Evolutionary conservation across 2,113 vertebrate genomes (phyloP).

Genomic region (Psilopogon haemacephalus): DNA sequence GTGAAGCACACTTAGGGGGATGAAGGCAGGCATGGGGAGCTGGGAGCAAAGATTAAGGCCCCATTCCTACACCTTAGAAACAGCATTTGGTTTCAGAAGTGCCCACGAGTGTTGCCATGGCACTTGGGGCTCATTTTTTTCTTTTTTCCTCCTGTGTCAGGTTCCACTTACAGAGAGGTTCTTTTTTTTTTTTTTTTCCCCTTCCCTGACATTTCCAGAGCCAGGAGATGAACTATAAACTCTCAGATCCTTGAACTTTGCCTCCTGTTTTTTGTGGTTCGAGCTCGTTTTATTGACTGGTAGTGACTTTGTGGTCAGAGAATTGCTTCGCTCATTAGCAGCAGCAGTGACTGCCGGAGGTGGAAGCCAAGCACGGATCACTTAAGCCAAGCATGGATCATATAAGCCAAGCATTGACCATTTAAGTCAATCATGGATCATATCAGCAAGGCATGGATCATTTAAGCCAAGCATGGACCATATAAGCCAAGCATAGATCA

Average conservation of each 20-base stretch:
- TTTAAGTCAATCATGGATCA: too few relatives aligned
- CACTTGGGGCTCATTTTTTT: background rate
- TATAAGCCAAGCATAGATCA: too few relatives aligned
- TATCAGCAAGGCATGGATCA: too few relatives aligned
- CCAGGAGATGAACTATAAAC: conserved; percentile 4
- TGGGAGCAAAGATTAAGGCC: conserved; percentile 22
- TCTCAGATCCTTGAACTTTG: conserved; percentile 46
- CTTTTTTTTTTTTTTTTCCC: too few relatives aligned
- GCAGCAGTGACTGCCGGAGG: background rate
- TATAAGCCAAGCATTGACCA: too few relatives aligned
- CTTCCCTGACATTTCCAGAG: conserved; percentile 32
- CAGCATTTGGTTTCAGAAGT: conserved; percentile 7
- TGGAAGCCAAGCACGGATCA: background rate
- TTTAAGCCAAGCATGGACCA: too few relatives aligned
- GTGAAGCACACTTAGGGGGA: background rate
- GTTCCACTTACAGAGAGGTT: background rate
- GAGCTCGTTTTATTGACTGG: conserved; percentile 42
- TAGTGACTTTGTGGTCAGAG: conserved; percentile 51
- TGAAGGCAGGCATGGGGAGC: background rate
- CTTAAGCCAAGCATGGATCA: too few relatives aligned
- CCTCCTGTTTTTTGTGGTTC: conserved; percentile 35
- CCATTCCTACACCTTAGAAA: conserved; percentile 44
- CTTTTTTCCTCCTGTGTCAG: fast-evolving
- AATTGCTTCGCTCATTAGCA: conserved; percentile 30
- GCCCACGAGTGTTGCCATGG: conserved; percentile 18